Base-by-base conservation (phyloP, 2,113 vertebrate species). In the mouse (Mus musculus) region DNA sequence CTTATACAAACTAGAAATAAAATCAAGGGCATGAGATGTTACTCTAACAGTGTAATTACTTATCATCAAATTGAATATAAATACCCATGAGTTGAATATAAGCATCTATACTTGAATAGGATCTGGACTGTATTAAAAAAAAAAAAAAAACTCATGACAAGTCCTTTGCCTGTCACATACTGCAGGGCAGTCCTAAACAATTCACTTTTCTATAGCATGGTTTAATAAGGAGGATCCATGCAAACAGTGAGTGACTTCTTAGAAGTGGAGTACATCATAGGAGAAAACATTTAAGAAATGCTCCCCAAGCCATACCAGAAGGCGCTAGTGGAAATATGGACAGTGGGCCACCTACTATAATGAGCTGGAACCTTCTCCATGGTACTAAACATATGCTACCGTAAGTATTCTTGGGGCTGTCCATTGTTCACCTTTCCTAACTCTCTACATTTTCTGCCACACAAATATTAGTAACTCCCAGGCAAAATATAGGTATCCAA, bases 101-200 rank as follows among this genome's bases (percentile, higher is more conserved):
- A 59, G 54, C 20, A 13, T n/a, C 26, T 81, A n/a, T 22, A 59
- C 11, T 49, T 1, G 16, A 89, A 78, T 82, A 75, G 4, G 26
- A 80, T 69, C 28, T 72, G 67, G 39, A 94, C 6, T 56, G 59
- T 56, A 30, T 42, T 95, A 54, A 42, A 73, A 96, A 73, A 95
- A 90, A 54, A 54, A 73, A 96, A 73, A 95, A 90, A 46, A 54
- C 36, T 54, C 63, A 73, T 90, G 85, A 71, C 46, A 91, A 89
- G 71, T 85, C 2, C 36, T 28, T 16, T 5, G 12, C 33, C 33
- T 91, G 36, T 19, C 63, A 78, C 19, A 81, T 88, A 20, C 81
- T 65, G 63, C 36, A 13, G 61, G 13, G 11, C 16, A 24, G 81
- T 49, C n/a, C 86, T 78, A 86, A 82, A 61, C 26, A 92, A 86